Conservation (phyloP, 2,888 invertebrate genomes). For the Catocala nupta region DNA sequence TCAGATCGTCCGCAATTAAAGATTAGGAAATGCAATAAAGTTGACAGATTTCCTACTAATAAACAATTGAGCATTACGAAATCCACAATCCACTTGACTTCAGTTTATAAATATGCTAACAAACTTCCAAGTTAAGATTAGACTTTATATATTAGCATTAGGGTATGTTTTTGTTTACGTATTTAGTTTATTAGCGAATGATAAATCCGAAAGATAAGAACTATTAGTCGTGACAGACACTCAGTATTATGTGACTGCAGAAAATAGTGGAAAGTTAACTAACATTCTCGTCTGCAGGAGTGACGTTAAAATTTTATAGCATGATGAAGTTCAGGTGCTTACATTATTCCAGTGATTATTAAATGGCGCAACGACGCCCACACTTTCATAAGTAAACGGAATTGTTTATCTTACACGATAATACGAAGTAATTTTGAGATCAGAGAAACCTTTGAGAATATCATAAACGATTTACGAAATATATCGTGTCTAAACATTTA, state of each 20-base stretch:
- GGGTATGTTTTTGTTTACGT: constrained; percentile 34
- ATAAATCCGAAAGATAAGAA: constrained; percentile 64
- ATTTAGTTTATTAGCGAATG: constrained; percentile 51
- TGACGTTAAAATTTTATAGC: constrained; percentile 51
- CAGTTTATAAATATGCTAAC: constrained; percentile 37
- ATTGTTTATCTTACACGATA: constrained; percentile 41
- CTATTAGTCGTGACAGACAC: constrained; percentile 61
- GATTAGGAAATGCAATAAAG: constrained; percentile 54
- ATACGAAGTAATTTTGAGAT: constrained; percentile 32
- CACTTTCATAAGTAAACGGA: constrained; percentile 36
- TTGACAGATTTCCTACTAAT: constrained; percentile 61
- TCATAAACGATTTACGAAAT: not conserved
- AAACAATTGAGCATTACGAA: constrained; percentile 62
- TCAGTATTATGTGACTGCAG: constrained; percentile 58
- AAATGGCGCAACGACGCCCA: constrained; percentile 40
- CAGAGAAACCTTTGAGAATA: constrained; percentile 25
- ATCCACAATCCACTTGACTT: constrained; percentile 60
- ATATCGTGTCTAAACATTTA: too few relatives aligned
- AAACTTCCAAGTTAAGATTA: constrained; percentile 19
- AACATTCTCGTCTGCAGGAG: constrained; percentile 40
- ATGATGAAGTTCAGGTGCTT: constrained; percentile 46
- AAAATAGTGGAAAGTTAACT: constrained; percentile 40
- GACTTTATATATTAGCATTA: constrained; percentile 30
- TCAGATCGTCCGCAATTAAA: constrained; percentile 46
- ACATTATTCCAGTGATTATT: constrained; percentile 47